Evolutionary conservation across 2,113 vertebrate genomes (phyloP), one percentile per base, ranked within the genome.

Genomic region (Synodontis membranacea): DNA sequence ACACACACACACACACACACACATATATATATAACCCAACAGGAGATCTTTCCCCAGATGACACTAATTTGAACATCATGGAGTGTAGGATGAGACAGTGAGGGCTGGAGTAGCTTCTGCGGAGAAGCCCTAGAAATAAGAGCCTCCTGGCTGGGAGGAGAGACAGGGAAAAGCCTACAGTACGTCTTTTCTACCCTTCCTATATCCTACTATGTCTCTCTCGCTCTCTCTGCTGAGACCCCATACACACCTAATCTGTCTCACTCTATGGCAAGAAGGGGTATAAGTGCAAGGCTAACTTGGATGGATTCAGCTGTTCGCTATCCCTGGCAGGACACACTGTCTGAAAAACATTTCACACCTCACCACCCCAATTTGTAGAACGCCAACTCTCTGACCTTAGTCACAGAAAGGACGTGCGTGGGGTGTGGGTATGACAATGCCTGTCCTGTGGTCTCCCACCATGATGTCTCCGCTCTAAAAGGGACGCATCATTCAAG

Each of bases 311-410:
- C 90, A 89, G 87, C 89, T 91, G 91, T 82, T 84, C 42, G 84
- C 56, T 25, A 46, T 48, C 46, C 62, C 88, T 88, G 85, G 82
- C 1, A 17, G 89, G 87, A 90, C 74, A 76, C 58, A 58, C 54
- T 60, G 88, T 91, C 89, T 46, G 79, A 78, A 89, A 91, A 90
- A 81, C 62, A 85, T 84, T 93, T 94, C 92, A 92, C 91, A 90
- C 91, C 85, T 88, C 86, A 89, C 88, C 91, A 92, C 90, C 86
- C 89, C 78, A 39, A 89, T 88, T 91, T 93, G 92, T 92, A 91
- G 85, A 25, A 46, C 84, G 88, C 88, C 89, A 92, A 91, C 62
- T 89, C 80, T 85, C 88, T 91, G 92, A 93, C 90, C 92, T 80
- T 7, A 90, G 89, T 93, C 92, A 92, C 84, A 85, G 46, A 74